A percentile compares a stretch with the other conserved stretches of the same genome.
These are phyloP conservation scores for Oasisia sp. DNA, from an alignment of 2,888 invertebrate genomes.

Conservation along the genomic window DNA sequence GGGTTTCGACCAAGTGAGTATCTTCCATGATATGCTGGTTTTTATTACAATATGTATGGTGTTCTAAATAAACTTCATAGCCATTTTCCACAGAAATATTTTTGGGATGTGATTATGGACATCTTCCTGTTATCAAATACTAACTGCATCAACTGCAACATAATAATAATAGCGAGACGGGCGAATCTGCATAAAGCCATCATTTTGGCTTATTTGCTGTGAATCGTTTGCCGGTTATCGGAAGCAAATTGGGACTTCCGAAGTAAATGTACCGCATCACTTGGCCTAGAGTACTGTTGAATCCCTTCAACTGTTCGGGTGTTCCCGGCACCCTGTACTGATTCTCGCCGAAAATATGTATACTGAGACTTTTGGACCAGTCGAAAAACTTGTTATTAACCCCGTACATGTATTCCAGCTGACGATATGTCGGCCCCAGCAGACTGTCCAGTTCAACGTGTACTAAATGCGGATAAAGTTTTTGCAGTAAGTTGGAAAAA, in stretches of 20 bases:
- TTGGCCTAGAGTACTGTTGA: conserved; percentile 13
- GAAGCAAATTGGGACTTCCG: not conserved
- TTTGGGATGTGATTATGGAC: too few species aligned
- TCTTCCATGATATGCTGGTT: too few species aligned
- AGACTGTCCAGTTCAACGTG: conserved; percentile 35
- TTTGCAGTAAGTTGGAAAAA: not conserved
- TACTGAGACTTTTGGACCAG: conserved; percentile 46
- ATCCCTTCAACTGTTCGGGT: not conserved
- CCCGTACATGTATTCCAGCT: conserved; percentile 27
- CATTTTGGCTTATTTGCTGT: not conserved
- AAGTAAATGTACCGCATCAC: conserved; percentile 20
- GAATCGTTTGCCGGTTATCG: not conserved
- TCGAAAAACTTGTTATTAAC: conserved; percentile 26
- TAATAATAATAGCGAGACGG: too few species aligned
- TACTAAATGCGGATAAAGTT: conserved; percentile 28
- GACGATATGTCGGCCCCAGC: conserved; percentile 33
- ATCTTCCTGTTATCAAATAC: too few species aligned
- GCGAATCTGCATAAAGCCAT: too few species aligned
- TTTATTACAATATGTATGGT: too few species aligned
- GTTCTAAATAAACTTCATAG: too few species aligned
- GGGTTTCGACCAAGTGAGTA: too few species aligned
- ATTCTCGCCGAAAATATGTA: conserved; percentile 45
- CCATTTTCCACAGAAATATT: too few species aligned
- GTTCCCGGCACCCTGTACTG: not conserved
- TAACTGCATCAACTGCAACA: too few species aligned